Evolutionary conservation across 2,113 vertebrate genomes (phyloP).

Genomic region (Chinchilla lanigera): DNA sequence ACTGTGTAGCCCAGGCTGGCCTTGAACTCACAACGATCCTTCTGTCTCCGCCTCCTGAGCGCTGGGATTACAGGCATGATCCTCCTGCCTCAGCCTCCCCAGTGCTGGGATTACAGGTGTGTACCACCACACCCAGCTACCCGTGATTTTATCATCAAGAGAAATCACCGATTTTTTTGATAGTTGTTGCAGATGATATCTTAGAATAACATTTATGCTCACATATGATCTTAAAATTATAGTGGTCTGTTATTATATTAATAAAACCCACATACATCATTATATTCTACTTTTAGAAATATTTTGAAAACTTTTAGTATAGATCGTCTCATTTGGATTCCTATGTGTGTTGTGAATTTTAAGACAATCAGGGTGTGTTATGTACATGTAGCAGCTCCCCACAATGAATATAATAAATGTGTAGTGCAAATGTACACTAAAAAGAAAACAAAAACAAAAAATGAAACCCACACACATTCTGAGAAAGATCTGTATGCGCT

Average conservation of each 20-base stretch:
- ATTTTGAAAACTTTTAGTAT: conserved; percentile 26
- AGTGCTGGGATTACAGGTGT: too few relatives aligned
- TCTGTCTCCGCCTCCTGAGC: too few relatives aligned
- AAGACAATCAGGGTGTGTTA: not conserved
- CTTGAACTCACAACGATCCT: too few relatives aligned
- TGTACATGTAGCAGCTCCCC: not conserved
- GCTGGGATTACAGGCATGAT: too few relatives aligned
- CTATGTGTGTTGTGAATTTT: not conserved
- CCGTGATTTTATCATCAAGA: not conserved
- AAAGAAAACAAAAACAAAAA: not conserved
- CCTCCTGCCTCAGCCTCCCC: too few relatives aligned
- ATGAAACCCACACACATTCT: not conserved
- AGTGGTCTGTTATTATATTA: not conserved
- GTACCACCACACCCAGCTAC: too few relatives aligned
- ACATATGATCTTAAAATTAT: conserved; percentile 36
- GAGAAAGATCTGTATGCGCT: not conserved
- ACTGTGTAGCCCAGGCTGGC: too few relatives aligned
- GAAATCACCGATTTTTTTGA: not conserved
- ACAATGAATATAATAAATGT: not conserved
- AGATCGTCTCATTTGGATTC: not conserved
- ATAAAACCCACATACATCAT: not conserved
- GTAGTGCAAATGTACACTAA: not conserved
- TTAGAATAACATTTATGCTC: conserved; percentile 47
- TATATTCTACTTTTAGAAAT: conserved; percentile 4
- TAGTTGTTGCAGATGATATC: not conserved